Evolutionary conservation across 2,888 invertebrate species (phyloP), one percentile per base, ranked within the genome.

Genomic region (Onthophagus sagittarius): DNA sequence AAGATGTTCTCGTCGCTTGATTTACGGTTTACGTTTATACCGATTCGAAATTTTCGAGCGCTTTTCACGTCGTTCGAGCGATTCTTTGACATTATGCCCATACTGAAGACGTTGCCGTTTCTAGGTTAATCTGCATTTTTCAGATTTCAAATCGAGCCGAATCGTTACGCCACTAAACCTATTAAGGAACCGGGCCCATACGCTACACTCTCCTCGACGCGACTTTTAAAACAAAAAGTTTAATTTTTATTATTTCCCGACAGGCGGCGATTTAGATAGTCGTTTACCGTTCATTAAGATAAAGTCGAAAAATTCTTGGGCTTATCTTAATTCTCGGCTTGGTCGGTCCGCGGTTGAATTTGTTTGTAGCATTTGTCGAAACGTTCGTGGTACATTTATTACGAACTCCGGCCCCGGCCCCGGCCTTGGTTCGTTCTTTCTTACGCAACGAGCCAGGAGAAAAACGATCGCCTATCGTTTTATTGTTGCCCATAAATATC

Each of bases 221-320:
- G 67, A 23, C 1, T 9, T 32, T 31, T 11, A 23, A 32, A 32
- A 32, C 67, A 67, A 67, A 53, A 23, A 9, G 15, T 15, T 67
- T 67, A 67, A 67, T 67, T 67, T 67, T 67, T 67, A 67, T 67
- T 67, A 67, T 67, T 32, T 15, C 1, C 15, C 31, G 23, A 32
- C 15, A 23, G 67, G 32, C 31, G 23, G 31, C 67, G 67, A 23
- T 67, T 67, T 67, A 67, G 67, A 67, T 67, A 67, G 32, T 23
- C 67, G 67, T 67, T 32, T 23, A 67, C 67, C 31, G 32, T 31
- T 67, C 67, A 67, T 67, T 67, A 67, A 67, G 67, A 67, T 67
- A 67, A 67, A 67, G 9, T 23, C 67, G 23, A 32, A 23, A 64
- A 67, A 67, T 67, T 67, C 67, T 67, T 32, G 5, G 67, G 23